Percentiles rank a stretch among this genome's conserved stretches.
phyloP scores from a whole-genome alignment of 1,140 invertebrate genomes.

The Cylas formicarius region DNA sequence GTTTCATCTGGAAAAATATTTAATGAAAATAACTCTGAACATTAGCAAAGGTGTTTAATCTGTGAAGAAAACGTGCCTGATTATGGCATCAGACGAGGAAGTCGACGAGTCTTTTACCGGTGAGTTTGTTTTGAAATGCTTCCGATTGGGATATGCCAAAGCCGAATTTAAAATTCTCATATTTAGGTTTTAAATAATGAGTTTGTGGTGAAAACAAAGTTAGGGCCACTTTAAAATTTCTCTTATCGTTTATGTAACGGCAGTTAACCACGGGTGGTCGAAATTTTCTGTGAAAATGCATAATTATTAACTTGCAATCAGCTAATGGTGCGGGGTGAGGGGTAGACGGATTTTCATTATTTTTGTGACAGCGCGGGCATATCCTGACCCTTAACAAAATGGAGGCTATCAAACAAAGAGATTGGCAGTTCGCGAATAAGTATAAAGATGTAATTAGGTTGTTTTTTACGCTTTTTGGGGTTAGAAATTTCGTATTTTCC shows the following conservation, averaged over 20 bases:
- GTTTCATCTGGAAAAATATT: slow-evolving; percentile 1
- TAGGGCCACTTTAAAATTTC: background rate
- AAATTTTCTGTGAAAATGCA: slow-evolving; percentile 11
- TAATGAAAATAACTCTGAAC: background rate
- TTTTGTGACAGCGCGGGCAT: slow-evolving; percentile 47
- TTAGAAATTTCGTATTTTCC: slow-evolving; percentile 38
- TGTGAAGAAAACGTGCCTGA: slow-evolving; percentile 1
- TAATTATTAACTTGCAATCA: slow-evolving; percentile 34
- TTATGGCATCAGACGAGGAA: slow-evolving; percentile 71
- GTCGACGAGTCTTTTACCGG: slow-evolving; percentile 70
- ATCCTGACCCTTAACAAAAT: slow-evolving; percentile 57
- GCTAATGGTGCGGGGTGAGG: slow-evolving; percentile 31
- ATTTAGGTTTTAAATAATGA: slow-evolving; percentile 13
- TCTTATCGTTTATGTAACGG: background rate
- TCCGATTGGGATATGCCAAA: slow-evolving; percentile 20
- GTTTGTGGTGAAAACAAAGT: background rate
- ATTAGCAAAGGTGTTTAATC: slow-evolving; percentile 6
- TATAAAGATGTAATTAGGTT: slow-evolving; percentile 17
- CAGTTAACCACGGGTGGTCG: slow-evolving; percentile 4
- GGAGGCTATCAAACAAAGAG: slow-evolving; percentile 62
- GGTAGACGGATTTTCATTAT: slow-evolving; percentile 42
- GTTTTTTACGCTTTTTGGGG: slow-evolving; percentile 24
- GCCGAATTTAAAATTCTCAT: slow-evolving; percentile 28
- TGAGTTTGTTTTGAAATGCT: slow-evolving; percentile 47
- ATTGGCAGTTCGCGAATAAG: slow-evolving; percentile 46